Percentiles rank a stretch among this genome's conserved stretches.
Conservation (phyloP, 92 coral and sea anemone species). For the Epizoanthus rinbou region DNA sequence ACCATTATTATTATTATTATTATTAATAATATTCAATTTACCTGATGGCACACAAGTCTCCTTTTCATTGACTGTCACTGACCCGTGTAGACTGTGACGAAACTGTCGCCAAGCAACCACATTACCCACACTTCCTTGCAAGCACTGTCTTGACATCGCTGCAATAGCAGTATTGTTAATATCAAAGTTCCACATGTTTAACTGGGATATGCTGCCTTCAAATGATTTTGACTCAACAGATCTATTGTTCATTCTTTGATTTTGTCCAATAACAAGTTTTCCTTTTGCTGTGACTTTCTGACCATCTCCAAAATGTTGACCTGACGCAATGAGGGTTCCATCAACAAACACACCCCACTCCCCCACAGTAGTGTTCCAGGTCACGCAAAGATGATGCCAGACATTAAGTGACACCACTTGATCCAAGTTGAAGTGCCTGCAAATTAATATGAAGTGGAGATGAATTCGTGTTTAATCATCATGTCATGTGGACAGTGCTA, state of each 20-base stretch:
- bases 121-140: not conserved
- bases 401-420: not conserved
- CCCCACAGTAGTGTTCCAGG: constrained; percentile 9
- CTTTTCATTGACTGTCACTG: not conserved
- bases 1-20: no score
- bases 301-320: not conserved
- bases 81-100: constrained; percentile 7
- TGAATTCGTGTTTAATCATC: no score
- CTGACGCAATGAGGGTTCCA: not conserved
- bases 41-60: constrained; percentile 2
- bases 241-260: not conserved
- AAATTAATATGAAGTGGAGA: not conserved
- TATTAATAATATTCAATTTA: not conserved
- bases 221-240: not conserved
- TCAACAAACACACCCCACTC: not conserved
- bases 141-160: not conserved
- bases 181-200: not conserved
- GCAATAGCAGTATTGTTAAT: not conserved
- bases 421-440: not conserved
- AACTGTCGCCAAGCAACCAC: constrained; percentile 15
- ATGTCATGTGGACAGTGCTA: no score
- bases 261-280: not conserved
- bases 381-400: constrained; percentile 10
- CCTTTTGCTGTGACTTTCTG: not conserved
- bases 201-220: not conserved